Evolutionary conservation across 1,140 invertebrate species (phyloP).

Genomic region (Calycopis cecrops): DNA sequence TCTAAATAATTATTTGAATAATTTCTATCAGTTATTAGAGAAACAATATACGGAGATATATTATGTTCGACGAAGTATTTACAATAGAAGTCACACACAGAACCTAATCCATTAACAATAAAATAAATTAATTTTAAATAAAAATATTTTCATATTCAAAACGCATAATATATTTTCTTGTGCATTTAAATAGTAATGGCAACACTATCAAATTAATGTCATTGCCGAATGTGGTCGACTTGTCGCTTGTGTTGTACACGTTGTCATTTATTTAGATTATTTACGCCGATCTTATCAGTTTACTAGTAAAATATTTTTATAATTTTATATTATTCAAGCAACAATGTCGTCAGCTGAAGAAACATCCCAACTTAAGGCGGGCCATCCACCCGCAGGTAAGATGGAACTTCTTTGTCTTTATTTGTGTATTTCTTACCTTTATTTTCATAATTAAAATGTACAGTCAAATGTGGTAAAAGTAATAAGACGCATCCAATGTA

Average conservation of each 20-base stretch:
- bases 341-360: slow-evolving; percentile 75
- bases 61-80: too few relatives aligned
- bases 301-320: slow-evolving; percentile 21
- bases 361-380: slow-evolving; percentile 82
- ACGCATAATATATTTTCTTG: too few relatives aligned
- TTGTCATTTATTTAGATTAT: slow-evolving; percentile 44
- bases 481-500: background rate
- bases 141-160: too few relatives aligned
- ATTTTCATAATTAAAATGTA: background rate
- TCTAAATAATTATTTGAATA: too few relatives aligned
- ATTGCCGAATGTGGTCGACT: background rate
- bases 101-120: too few relatives aligned
- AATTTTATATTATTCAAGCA: slow-evolving; percentile 24
- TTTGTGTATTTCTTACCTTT: background rate
- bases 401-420: slow-evolving; percentile 7
- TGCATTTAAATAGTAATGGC: too few relatives aligned
- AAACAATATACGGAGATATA: too few relatives aligned
- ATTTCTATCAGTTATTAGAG: too few relatives aligned
- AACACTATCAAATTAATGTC: too few relatives aligned
- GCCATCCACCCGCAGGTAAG: slow-evolving; percentile 90
- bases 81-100: too few relatives aligned
- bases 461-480: background rate
- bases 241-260: slow-evolving; percentile 37
- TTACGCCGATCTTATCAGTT: slow-evolving; percentile 47
- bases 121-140: too few relatives aligned